Evolutionary conservation across 2,888 invertebrate genomes (phyloP), one percentile per base, ranked within the genome.

Genomic region (Dynastes grantii): DNA sequence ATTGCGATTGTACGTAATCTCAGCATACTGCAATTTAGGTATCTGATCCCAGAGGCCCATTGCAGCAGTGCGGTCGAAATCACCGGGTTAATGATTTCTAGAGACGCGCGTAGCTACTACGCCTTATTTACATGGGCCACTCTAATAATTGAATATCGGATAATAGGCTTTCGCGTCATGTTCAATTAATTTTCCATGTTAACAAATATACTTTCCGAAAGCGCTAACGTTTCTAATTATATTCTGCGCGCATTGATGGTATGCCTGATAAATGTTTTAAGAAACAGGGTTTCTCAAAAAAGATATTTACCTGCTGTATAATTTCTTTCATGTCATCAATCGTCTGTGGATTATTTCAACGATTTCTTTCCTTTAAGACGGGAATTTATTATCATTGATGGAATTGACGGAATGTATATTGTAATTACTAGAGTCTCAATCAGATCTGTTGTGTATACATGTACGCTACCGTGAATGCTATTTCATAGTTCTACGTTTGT

Each of bases 121-220:
- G 2, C 55, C 55, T 55, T 55, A n/a, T 55, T 55, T 55, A 55
- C 55, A 55, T 55, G n/a, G 0, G n/a, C 13, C n/a, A n/a, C 13
- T 5, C 55, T 55, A 55, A 22, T 22, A 55, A 55, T 55, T 55
- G 16, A 55, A 55, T 55, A 55, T n/a, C 55, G n/a, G 55, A 55
- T 55, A 55, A 45, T 55, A n/a, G 55, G 55, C 16, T n/a, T 55
- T 55, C 55, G 55, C 16, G 55, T 55, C 55, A 55, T 55, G 55
- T 55, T 55, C 16, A 55, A 55, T 55, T 55, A 55, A 55, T 55
- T 55, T 55, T n/a, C 16, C 16, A 55, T 55, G 16, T 55, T 55
- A 55, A 55, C 55, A 16, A 55, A n/a, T n/a, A 5, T 16, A 55
- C 5, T n/a, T 55, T 55, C 16, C 11, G 55, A 2, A 55, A n/a